Evolutionary conservation across 2,888 invertebrate species (phyloP).

Genomic region (Ichneumoninae sp.): DNA sequence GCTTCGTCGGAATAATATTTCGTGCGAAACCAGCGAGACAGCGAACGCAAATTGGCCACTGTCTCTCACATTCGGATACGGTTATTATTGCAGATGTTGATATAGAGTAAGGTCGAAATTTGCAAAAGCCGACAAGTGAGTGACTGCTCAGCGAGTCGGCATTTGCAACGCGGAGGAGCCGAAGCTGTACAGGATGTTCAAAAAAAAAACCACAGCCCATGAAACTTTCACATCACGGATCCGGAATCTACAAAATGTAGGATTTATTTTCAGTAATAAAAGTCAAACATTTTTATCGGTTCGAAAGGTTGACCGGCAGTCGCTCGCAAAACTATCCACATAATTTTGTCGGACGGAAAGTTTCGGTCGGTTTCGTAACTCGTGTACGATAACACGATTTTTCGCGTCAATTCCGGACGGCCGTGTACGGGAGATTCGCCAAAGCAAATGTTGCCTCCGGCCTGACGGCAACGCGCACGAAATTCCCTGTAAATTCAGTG

Average conservation of each 20-base stretch:
- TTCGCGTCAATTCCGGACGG: neutral
- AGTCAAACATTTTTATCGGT: neutral
- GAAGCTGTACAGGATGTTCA: neutral
- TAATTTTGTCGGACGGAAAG: neutral
- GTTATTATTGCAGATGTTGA: neutral
- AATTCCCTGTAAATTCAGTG: slow-evolving; percentile 58
- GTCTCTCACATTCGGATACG: neutral
- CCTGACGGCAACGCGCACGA: slow-evolving; percentile 5
- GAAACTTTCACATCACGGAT: neutral
- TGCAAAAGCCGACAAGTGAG: slow-evolving; percentile 1
- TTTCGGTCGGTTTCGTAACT: neutral
- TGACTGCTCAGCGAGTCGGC: neutral
- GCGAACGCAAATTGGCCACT: neutral
- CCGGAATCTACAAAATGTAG: too few species aligned
- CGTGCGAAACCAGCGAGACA: neutral
- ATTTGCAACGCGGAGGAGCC: neutral
- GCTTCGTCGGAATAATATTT: neutral
- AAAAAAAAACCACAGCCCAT: neutral
- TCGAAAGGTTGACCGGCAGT: neutral
- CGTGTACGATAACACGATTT: neutral
- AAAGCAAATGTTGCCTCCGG: neutral
- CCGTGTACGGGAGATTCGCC: neutral
- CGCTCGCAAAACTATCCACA: neutral
- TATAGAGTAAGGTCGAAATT: neutral
- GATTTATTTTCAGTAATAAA: too few species aligned